These are phyloP conservation scores for Channa argus DNA, from an alignment of 2,113 vertebrate species.

Conservation along the genomic window DNA sequence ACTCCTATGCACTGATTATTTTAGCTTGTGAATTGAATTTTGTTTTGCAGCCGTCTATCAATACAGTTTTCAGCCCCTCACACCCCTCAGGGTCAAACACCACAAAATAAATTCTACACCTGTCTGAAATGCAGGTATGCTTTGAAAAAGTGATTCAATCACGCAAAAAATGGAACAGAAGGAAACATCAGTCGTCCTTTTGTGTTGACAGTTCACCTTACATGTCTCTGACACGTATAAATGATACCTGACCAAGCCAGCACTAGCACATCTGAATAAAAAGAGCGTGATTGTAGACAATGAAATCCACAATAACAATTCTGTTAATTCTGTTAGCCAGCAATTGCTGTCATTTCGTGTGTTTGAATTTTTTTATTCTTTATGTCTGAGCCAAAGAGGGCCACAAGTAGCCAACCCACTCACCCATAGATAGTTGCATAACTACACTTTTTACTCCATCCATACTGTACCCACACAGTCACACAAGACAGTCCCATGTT, in stretches of 20 bases:
- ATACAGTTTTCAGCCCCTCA: slow-evolving; percentile 10
- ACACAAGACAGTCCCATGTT: slow-evolving; percentile 10
- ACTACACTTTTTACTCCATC: background rate
- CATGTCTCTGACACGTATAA: slow-evolving; percentile 23
- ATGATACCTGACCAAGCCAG: background rate
- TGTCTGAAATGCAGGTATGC: slow-evolving; percentile 11
- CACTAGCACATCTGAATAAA: slow-evolving; percentile 17
- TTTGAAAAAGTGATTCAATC: background rate
- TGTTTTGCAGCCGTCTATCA: slow-evolving; percentile 29
- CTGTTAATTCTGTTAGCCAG: background rate
- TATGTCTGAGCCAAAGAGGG: slow-evolving; percentile 7
- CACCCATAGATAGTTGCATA: background rate
- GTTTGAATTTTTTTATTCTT: slow-evolving; percentile 10
- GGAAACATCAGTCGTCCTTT: slow-evolving; percentile 29
- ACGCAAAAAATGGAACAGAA: slow-evolving; percentile 10
- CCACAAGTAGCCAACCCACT: background rate
- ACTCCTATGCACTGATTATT: slow-evolving; percentile 46
- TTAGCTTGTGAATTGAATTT: slow-evolving; percentile 32
- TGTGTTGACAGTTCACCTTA: slow-evolving; percentile 12
- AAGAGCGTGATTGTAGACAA: background rate
- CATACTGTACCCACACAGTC: background rate
- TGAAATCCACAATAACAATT: slow-evolving; percentile 14
- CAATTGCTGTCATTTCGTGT: background rate
- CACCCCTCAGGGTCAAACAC: slow-evolving; percentile 23
- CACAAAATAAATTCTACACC: slow-evolving; percentile 40